These are phyloP conservation scores for Liolophura sinensis DNA, from an alignment of 1,140 invertebrate species.

Conservation along the genomic window DNA sequence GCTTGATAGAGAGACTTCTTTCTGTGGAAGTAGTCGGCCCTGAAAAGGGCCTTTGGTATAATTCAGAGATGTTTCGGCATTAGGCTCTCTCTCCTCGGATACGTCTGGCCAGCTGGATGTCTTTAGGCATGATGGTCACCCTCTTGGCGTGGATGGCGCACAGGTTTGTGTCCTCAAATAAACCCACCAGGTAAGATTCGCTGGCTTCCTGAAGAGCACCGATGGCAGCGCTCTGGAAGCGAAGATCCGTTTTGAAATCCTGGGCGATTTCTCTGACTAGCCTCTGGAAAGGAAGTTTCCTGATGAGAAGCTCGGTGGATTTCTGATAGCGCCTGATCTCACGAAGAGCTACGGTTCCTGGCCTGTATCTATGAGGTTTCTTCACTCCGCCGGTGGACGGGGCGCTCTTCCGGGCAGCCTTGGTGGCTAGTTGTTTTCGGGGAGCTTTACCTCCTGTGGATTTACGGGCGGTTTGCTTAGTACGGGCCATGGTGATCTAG, in stretches of 20 bases:
- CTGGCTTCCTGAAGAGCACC: slow-evolving; percentile 73
- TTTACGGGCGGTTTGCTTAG: slow-evolving; percentile 78
- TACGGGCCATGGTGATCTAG: slow-evolving; percentile 44
- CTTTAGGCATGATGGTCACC: slow-evolving; percentile 94
- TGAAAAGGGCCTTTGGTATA: slow-evolving; percentile 14
- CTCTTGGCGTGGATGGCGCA: slow-evolving; percentile 88
- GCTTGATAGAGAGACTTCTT: slow-evolving; percentile 1
- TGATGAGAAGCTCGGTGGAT: slow-evolving; percentile 75
- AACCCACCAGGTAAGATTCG: slow-evolving; percentile 83
- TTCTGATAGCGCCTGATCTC: slow-evolving; percentile 80
- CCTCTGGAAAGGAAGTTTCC: slow-evolving; percentile 80
- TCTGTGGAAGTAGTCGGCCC: slow-evolving; percentile 11
- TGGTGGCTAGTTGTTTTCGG: slow-evolving; percentile 60
- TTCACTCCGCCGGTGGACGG: slow-evolving; percentile 63
- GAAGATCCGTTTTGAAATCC: slow-evolving; percentile 67
- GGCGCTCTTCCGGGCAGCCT: slow-evolving; percentile 65
- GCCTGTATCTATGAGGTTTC: slow-evolving; percentile 61
- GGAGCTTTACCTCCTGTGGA: slow-evolving; percentile 59
- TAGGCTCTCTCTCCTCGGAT: slow-evolving; percentile 41
- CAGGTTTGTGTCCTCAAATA: slow-evolving; percentile 90
- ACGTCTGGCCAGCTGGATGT: slow-evolving; percentile 71
- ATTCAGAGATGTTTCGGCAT: slow-evolving; percentile 6
- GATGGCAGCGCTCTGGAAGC: slow-evolving; percentile 63
- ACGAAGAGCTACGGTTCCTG: slow-evolving; percentile 78
- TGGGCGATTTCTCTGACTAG: slow-evolving; percentile 82